Percentiles rank a stretch among this genome's conserved stretches.
Evolutionary conservation across 2,888 invertebrate genomes (phyloP).

Genomic region (Stenchaetothrips biformis): DNA sequence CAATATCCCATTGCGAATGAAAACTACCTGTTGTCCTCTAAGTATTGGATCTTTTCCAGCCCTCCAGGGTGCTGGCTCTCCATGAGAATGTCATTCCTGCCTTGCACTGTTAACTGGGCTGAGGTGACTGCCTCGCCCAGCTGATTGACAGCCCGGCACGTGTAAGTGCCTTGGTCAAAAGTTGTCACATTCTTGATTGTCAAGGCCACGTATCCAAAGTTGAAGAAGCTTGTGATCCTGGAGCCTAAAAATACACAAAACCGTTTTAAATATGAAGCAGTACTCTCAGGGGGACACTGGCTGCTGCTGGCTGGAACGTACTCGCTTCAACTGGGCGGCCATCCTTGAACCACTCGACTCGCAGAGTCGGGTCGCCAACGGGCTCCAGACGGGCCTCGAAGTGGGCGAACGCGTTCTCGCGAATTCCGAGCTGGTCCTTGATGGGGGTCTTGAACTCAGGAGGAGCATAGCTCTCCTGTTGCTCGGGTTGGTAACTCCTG

Average conservation of each 20-base stretch:
- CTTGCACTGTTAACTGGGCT: conserved; percentile 76
- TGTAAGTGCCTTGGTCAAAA: conserved; percentile 85
- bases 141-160: conserved; percentile 81
- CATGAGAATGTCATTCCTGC: conserved; percentile 77
- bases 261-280: background rate
- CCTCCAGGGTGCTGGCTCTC: conserved; percentile 92
- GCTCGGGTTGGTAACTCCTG: conserved; percentile 72
- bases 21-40: conserved; percentile 63
- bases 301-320: conserved; percentile 40
- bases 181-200: conserved; percentile 86
- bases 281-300: conserved; percentile 8
- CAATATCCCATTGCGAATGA: conserved; percentile 8
- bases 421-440: conserved; percentile 77
- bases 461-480: conserved; percentile 69
- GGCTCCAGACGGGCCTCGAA: conserved; percentile 94
- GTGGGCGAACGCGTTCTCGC: conserved; percentile 91
- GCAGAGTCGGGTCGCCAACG: conserved; percentile 81
- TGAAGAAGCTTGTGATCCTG: conserved; percentile 80
- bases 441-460: conserved; percentile 87
- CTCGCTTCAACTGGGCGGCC: conserved; percentile 86
- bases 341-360: conserved; percentile 90
- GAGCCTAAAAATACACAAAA: conserved; percentile 52
- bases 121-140: conserved; percentile 79
- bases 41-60: conserved; percentile 81
- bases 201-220: conserved; percentile 90